Evolutionary conservation across 2,113 vertebrate genomes (phyloP), one percentile per base, ranked within the genome.

Genomic region (Notothenia coriiceps): DNA sequence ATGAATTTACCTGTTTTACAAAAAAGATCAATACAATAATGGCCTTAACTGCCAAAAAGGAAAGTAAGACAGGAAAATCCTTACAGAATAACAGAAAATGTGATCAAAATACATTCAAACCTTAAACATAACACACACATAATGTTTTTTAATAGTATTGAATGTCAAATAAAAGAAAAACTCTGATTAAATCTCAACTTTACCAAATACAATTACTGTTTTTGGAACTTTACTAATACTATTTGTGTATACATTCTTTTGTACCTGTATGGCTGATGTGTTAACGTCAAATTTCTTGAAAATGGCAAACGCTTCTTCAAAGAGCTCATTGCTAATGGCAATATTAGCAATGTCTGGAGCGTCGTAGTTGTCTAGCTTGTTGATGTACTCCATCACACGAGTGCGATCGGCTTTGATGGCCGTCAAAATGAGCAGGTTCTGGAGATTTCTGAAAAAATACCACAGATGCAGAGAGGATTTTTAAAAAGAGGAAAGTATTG

Each of bases 251-350:
- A 68, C 6, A 35, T 2, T 5, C 50, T 6, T 11, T 10, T 85
- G 86, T 87, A 97, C 97, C 96, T 97, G 97, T 79, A 98, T 93
- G 2, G 97, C 97, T 7, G 97, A 98, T 55, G 96, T 96, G 71
- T 98, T 98, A 56, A 97, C 96, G n/a, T 97, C 96, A 57, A 99
- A 99, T 92, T 98, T 98, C 80, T 96, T 93, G 74, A 98, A 98
- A 89, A 98, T 97, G 68, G 96, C 94, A 80, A 98, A 97, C 0
- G 97, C 97, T 83, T 98, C 97, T 86, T 99, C 97, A n/a, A 96
- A 97, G 0, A 98, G 95, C 59, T 96, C 95, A 4, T 96, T 98
- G 90, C 96, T 97, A 77, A 98, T 94, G 25, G 97, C 96, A 4
- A 98, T 98, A 84, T 97, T 96, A 1, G 97, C 97, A 1, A 98